phyloP scores from a whole-genome alignment of 35 echinoderm and acorn worm genomes.

The Holothuria glaberrima region DNA sequence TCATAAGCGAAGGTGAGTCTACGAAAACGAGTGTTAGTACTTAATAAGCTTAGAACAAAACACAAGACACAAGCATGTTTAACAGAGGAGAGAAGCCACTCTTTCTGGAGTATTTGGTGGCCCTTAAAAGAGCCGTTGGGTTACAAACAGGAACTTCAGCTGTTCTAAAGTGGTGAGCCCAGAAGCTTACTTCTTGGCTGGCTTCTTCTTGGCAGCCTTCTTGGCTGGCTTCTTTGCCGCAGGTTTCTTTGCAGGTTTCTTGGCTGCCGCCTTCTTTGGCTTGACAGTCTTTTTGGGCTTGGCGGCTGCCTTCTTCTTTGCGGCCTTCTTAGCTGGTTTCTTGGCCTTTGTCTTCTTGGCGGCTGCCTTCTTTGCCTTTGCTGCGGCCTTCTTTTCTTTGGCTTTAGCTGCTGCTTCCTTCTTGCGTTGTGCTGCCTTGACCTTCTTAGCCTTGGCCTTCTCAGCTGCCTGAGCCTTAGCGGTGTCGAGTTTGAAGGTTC shows the following conservation, averaged over 20 bases:
- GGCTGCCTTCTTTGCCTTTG: conserved; percentile 42
- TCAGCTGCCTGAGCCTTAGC: conserved; percentile 11
- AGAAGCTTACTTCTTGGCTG: not conserved
- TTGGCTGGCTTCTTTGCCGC: conserved; percentile 1
- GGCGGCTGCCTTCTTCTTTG: not conserved
- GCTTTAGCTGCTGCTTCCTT: conserved; percentile 11
- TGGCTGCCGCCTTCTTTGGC: conserved; percentile 16
- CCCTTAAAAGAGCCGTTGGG: conserved; percentile 43
- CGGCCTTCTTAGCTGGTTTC: not conserved
- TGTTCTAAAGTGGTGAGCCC: not conserved
- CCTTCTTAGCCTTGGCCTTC: conserved; percentile 20
- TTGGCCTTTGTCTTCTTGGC: conserved; percentile 1
- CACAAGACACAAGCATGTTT: not conserved
- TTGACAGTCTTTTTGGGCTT: conserved; percentile 1
- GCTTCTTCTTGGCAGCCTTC: conserved; percentile 40
- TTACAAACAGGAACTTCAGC: not conserved
- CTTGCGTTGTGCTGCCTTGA: not conserved
- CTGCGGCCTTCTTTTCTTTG: conserved; percentile 30
- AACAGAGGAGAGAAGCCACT: not conserved
- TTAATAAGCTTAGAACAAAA: not conserved
- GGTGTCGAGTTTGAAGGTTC: conserved; percentile 45
- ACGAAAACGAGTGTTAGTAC: too few species aligned
- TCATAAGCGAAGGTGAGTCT: too few species aligned
- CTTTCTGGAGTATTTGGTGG: conserved; percentile 37
- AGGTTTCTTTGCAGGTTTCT: conserved; percentile 15